A percentile compares a stretch with the other conserved stretches of the same genome.
Evolutionary conservation across 2,888 invertebrate species (phyloP).

Genomic region (Nephrotoma flavescens): DNA sequence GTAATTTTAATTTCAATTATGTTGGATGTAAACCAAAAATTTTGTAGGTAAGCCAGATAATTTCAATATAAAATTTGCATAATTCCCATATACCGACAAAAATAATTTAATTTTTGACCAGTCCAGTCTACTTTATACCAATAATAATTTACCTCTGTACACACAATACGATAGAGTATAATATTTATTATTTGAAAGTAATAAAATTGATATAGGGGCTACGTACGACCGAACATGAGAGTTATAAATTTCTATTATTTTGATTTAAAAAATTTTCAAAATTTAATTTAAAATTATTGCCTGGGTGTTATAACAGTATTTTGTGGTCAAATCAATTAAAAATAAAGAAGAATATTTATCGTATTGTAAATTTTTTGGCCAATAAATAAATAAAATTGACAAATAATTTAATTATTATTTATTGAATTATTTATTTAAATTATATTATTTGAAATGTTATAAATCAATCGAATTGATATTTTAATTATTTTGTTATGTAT

Average conservation of each 20-base stretch:
- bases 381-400: not conserved
- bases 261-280: not conserved
- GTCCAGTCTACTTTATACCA: too few relatives aligned
- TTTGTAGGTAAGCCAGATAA: not conserved
- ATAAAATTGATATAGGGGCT: not conserved
- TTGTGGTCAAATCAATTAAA: not conserved
- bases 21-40: not conserved
- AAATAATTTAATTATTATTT: not conserved
- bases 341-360: not conserved
- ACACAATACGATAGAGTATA: too few relatives aligned
- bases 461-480: not conserved
- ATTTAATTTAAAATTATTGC: not conserved
- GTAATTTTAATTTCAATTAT: not conserved
- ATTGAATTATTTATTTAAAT: not conserved
- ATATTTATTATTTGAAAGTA: not conserved
- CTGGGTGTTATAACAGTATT: not conserved
- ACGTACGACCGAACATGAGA: not conserved
- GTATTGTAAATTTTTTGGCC: not conserved
- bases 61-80: not conserved
- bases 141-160: too few relatives aligned
- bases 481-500: not conserved
- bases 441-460: not conserved
- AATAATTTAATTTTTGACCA: too few relatives aligned
- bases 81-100: not conserved
- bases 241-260: not conserved